Conservation (phyloP, 2,888 invertebrate species). For the Stenurella melanura region DNA sequence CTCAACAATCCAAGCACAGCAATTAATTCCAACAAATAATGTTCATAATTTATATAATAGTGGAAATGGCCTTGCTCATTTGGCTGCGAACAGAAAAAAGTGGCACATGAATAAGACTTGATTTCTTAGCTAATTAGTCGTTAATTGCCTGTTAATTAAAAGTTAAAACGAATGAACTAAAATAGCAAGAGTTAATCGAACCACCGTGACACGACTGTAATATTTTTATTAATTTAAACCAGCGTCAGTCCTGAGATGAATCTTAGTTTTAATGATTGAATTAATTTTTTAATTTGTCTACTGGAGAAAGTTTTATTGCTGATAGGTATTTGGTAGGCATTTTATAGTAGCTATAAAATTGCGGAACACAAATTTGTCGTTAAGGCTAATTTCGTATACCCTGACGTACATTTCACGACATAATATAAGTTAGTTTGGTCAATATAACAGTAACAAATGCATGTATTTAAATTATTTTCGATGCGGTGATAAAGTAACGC, state of each 20-base stretch:
- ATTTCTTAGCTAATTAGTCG: constrained; percentile 62
- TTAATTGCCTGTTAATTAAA: constrained; percentile 61
- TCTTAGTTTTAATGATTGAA: constrained; percentile 19
- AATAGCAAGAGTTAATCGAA: constrained; percentile 15
- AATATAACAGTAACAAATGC: constrained; percentile 1
- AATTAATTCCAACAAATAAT: constrained; percentile 43
- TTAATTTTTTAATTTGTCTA: constrained; percentile 37
- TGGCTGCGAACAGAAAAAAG: constrained; percentile 24
- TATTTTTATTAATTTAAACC: constrained; percentile 33
- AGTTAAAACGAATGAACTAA: constrained; percentile 52
- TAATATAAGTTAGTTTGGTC: not conserved
- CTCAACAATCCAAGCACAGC: constrained; percentile 42
- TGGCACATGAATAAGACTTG: constrained; percentile 44
- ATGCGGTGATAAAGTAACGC: constrained; percentile 22
- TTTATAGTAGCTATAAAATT: constrained; percentile 7
- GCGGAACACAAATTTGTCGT: constrained; percentile 26
- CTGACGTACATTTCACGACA: constrained; percentile 2
- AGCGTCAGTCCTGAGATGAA: constrained; percentile 20
- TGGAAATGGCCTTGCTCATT: constrained; percentile 44
- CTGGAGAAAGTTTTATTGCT: constrained; percentile 12
- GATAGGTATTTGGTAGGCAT: constrained; percentile 1
- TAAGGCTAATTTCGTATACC: constrained; percentile 15
- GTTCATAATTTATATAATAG: constrained; percentile 47
- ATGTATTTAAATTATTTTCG: constrained; percentile 6
- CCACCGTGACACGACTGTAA: constrained; percentile 17